Evolutionary conservation across 2,888 invertebrate species (phyloP), one percentile per base, ranked within the genome.

Genomic region (Amaurobius ferox): DNA sequence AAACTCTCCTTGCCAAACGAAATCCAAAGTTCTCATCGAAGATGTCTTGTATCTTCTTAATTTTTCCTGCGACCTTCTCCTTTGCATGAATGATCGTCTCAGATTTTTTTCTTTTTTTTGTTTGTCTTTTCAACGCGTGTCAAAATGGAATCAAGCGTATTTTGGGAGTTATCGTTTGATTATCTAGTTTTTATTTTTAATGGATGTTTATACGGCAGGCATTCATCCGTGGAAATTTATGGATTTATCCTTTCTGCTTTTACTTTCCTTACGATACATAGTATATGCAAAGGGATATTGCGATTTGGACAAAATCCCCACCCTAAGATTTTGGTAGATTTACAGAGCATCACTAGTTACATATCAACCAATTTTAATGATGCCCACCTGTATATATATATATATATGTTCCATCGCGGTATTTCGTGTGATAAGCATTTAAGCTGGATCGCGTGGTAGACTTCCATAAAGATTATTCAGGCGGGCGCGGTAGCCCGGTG

Each of bases 1-100:
- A 11, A 44, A 44, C 44, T 16, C n/a, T n/a, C n/a, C 44, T 35
- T 44, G 16, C n/a, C 44, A 44, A 44, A n/a, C 6, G 44, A 44
- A 44, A 44, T 44, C 44, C 44, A 44, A 44, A 44, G 44, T 44
- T 44, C n/a, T 16, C n/a, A 44, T 44, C 44, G 44, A 44, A 44
- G 11, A 11, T 13, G 44, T 11, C 44, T 3, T 11, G 16, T 3
- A 2, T 44, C 35, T 35, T 35, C 44, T 44, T 44, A 44, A 44
- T 44, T 44, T 44, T 44, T n/a, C 16, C 44, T n/a, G 2, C 16
- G 44, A 44, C 44, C 44, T 44, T 44, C 44, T 44, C 44, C n/a
- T 44, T 6, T 44, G 44, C 44, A 44, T 44, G 44, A 44, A 44
- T 44, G 44, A 16, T 44, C n/a, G 44, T 44, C 6, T 11, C 6